Evolutionary conservation across 2,888 invertebrate species (phyloP), one percentile per base, ranked within the genome.

Genomic region (Lissocephala sabroskyi): DNA sequence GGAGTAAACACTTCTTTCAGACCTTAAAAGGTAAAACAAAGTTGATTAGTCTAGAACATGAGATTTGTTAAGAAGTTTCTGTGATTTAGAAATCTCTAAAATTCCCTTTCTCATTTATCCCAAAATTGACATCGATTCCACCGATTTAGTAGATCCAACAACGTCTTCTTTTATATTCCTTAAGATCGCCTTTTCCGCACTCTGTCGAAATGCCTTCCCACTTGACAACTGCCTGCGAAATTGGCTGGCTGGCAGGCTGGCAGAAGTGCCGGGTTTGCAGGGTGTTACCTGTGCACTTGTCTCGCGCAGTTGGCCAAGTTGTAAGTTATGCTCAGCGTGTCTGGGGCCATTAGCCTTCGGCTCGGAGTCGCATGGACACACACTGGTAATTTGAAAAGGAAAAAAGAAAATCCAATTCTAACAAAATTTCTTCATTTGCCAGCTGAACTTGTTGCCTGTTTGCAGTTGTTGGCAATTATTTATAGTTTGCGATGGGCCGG

Each of bases 401-500:
- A n/a, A n/a, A n/a, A n/a, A n/a, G n/a, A n/a, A 68, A 63, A 54
- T 63, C 53, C 55, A 75, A 61, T 65, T 77, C 63, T 66, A 62
- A 75, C 61, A 64, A 71, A 78, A 78, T 78, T 75, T 78, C 67
- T 75, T 73, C 55, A 78, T 66, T 71, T 76, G 51, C 37, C 41
- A 41, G 56, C 49, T 73, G 60, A 76, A 76, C 70, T 71, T 74
- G 62, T 59, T 52, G 60, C 64, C 56, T 52, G 55, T 51, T 61
- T 63, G 63, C 76, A 60, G 79, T 60, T 75, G 63, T 63, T 66
- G 59, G 71, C 59, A 71, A 78, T 78, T 73, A 73, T 75, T 73
- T 78, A 73, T 78, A 78, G 66, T 57, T 62, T 71, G 55, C 63
- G 71, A 75, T 75, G 71, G 60, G n/a, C n/a, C n/a, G n/a, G n/a